These are phyloP conservation scores for Sitodiplosis mosellana DNA, from an alignment of 1,140 invertebrate genomes.

Conservation along the genomic window DNA sequence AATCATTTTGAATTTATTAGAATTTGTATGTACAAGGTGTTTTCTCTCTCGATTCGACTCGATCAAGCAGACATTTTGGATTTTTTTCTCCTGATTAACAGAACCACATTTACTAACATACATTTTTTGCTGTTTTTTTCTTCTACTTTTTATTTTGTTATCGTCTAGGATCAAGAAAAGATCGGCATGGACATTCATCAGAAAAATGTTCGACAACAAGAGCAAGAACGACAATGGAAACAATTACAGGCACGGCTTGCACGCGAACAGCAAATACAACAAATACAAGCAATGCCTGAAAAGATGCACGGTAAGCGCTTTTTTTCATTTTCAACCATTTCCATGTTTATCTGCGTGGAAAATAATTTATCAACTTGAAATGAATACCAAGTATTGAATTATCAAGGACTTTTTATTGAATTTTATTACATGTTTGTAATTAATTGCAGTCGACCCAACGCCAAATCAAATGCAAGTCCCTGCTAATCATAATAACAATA, in stretches of 20 bases:
- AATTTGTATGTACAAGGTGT: background rate
- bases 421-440: too few relatives aligned
- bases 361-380: background rate
- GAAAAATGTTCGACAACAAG: constrained; percentile 51
- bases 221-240: constrained; percentile 75
- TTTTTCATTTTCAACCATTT: too few relatives aligned
- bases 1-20: too few relatives aligned
- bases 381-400: background rate
- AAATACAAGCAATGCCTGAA: constrained; percentile 40
- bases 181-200: constrained; percentile 31
- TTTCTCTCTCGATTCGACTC: background rate
- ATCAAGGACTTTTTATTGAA: too few relatives aligned
- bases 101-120: too few relatives aligned
- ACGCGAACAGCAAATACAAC: constrained; percentile 46
- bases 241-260: constrained; percentile 58
- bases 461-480: too few relatives aligned
- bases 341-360: too few relatives aligned
- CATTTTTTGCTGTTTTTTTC: too few relatives aligned
- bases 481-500: too few relatives aligned
- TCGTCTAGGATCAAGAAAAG: constrained; percentile 46
- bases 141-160: background rate
- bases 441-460: too few relatives aligned
- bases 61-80: background rate
- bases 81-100: background rate
- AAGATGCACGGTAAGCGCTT: constrained; percentile 45